Evolutionary conservation across 2,797 vertebrate genomes (phyloP), one percentile per base, ranked within the genome.

Genomic region (Neosilurus mollespiculum): DNA sequence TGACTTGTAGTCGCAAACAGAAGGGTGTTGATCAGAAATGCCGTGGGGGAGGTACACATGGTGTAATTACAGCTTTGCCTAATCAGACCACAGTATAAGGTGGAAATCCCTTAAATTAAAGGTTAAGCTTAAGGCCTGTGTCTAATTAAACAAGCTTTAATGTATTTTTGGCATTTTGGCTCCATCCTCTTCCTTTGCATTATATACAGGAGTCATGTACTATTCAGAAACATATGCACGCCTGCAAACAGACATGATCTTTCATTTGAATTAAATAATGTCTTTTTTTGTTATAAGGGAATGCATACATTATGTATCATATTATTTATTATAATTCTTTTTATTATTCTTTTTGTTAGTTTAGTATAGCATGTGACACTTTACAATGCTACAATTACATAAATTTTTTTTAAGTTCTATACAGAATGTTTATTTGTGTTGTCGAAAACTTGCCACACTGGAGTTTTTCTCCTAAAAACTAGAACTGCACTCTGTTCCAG

Each of bases 11-110:
- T 51, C 59, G 70, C 56, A 73, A 82, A 85, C 81, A 87, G 30
- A 88, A 89, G 82, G 82, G 78, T 88, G 84, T 85, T 64, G 79
- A 49, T 75, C 83, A 81, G 78, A 81, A 73, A 58, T 81, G 24
- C 30, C 34, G 67, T 67, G 71, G 84, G 82, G 75, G 81, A 80
- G 84, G 73, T 70, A 51, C 77, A 69, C 58, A 78, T 2, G 14
- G 65, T 81, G 20, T 87, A 88, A 90, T 89, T 88, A 70, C 84
- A 56, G 80, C 56, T 61, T 84, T 86, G 82, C 78, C 87, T 87
- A 89, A 78, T 89, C 84, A 84, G 82, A 90, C 83, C 76, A 59
- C 62, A 72, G 59, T 73, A 81, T 89, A 82, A 81, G 70, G 73
- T 85, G 76, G 65, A 81, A 83, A 89, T 64, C 65, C 70, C 83